Evolutionary conservation across 2,797 vertebrate species (phyloP).

Genomic region (Cuniculus paca): DNA sequence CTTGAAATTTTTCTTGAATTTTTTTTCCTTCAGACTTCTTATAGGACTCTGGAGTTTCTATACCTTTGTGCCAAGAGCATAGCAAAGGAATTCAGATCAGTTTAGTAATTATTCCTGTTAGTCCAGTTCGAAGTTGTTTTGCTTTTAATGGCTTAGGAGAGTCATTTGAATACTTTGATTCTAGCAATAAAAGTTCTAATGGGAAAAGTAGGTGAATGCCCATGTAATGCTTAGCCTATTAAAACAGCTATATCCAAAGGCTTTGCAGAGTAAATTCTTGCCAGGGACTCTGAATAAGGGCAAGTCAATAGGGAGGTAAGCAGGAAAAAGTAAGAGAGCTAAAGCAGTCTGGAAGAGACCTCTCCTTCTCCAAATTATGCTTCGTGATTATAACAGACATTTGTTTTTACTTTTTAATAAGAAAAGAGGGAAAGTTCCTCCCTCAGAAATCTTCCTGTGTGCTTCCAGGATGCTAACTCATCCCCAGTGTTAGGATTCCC

Average conservation of each 20-base stretch:
- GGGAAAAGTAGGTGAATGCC: neutral
- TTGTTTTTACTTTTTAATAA: neutral
- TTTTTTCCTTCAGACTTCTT: conserved; percentile 43
- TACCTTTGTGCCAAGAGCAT: conserved; percentile 49
- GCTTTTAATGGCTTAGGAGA: conserved; percentile 59
- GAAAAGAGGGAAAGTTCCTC: neutral
- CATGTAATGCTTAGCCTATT: conserved; percentile 43
- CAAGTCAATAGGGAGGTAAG: neutral
- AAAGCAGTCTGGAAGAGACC: neutral
- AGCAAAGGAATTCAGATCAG: conserved; percentile 36
- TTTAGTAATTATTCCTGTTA: conserved; percentile 52
- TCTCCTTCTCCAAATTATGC: neutral
- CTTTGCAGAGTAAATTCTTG: conserved; percentile 57
- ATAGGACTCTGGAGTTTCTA: conserved; percentile 47
- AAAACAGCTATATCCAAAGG: conserved; percentile 22
- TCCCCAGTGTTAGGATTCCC: neutral
- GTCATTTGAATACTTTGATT: conserved; percentile 65
- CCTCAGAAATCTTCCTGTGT: neutral
- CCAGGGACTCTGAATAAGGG: neutral
- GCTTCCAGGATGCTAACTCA: neutral
- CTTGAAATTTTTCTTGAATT: conserved; percentile 48
- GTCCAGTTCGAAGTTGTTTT: conserved; percentile 65
- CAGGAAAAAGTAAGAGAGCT: neutral
- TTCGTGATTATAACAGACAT: neutral
- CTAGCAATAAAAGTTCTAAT: conserved; percentile 54